Evolutionary conservation across 2,888 invertebrate species (phyloP).

Genomic region (Drosophila fungiperda): DNA sequence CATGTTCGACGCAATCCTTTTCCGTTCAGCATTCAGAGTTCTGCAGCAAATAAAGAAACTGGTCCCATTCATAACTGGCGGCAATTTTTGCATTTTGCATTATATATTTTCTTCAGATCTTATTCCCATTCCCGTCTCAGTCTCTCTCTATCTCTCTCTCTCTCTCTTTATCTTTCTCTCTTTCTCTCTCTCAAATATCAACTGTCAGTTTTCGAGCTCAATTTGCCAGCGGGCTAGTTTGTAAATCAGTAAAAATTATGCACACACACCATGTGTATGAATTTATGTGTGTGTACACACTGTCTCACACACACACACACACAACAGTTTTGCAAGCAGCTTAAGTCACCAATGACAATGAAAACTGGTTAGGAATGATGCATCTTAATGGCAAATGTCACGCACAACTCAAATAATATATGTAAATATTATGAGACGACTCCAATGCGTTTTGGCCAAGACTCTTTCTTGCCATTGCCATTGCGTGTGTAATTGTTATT

Average conservation of each 20-base stretch:
- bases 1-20: conserved; percentile 80
- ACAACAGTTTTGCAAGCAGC: conserved; percentile 51
- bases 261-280: conserved; percentile 52
- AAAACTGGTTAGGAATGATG: conserved; percentile 77
- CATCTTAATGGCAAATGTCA: conserved; percentile 83
- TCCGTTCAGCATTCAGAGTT: conserved; percentile 59
- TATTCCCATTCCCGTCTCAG: conserved; percentile 39
- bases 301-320: conserved; percentile 48
- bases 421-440: conserved; percentile 33
- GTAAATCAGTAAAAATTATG: conserved; percentile 83
- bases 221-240: conserved; percentile 71
- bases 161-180: neutral
- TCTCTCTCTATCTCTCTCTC: conserved; percentile 4
- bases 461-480: neutral
- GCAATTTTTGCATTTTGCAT: conserved; percentile 75
- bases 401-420: conserved; percentile 68
- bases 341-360: conserved; percentile 62
- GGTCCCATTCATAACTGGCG: conserved; percentile 80
- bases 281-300: conserved; percentile 37
- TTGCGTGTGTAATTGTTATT: conserved; percentile 15
- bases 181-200: conserved; percentile 70
- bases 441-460: conserved; percentile 3
- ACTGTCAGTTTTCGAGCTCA: conserved; percentile 82
- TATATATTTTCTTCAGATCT: conserved; percentile 66
- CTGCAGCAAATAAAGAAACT: conserved; percentile 76